Conservation (phyloP, 2,113 vertebrate species). For the Rhizomys pruinosus region DNA sequence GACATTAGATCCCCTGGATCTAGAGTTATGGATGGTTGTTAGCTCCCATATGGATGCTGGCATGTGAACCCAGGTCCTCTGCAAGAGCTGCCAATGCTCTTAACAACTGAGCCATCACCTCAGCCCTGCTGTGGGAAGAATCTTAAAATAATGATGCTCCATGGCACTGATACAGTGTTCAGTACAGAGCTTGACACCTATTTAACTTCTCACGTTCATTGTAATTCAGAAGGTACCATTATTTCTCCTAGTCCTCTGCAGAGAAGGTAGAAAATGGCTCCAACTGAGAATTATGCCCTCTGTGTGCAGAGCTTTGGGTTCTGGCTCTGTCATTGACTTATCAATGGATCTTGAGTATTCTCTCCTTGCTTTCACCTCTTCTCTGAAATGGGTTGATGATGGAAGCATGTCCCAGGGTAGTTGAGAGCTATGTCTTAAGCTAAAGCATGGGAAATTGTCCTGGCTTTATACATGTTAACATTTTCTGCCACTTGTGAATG, state of each 20-base stretch:
- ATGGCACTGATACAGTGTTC: background rate
- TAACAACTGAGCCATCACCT: no score
- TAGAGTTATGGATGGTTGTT: no score
- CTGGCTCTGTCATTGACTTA: background rate
- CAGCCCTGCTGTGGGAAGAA: no score
- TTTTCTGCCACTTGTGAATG: background rate
- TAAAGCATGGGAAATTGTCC: no score
- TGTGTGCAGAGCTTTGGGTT: background rate
- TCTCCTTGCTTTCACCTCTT: no score
- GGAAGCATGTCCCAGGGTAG: no score
- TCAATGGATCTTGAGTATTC: rapidly evolving
- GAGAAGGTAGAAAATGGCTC: background rate
- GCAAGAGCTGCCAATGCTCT: no score
- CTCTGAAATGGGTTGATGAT: no score
- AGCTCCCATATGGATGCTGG: no score
- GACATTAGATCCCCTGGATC: no score
- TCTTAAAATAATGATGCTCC: constrained; percentile 21
- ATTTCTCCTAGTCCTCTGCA: background rate
- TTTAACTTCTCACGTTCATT: background rate
- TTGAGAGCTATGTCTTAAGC: no score
- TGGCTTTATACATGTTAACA: rapidly evolving
- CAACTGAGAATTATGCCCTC: background rate
- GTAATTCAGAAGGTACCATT: background rate
- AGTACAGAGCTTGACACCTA: background rate
- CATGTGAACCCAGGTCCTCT: no score